Evolutionary conservation across 2,113 vertebrate genomes (phyloP), one percentile per base, ranked within the genome.

Genomic region (Merops nubicus): DNA sequence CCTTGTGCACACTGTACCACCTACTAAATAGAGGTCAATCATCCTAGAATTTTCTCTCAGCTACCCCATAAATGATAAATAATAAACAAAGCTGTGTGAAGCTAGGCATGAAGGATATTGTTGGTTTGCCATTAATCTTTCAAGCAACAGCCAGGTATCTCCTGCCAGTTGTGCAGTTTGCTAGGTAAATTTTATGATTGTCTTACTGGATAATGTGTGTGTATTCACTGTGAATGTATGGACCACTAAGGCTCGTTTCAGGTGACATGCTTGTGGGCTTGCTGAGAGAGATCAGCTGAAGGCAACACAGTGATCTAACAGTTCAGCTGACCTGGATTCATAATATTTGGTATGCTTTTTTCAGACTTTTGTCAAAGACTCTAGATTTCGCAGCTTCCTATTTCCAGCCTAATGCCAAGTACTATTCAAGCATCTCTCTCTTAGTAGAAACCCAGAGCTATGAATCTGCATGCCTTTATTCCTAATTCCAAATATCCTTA

Each of bases 11-110:
- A 51, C 7, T 53, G 19, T 29, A 26, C 29, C 40, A 42, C 40
- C 89, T 95, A n/a, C 20, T 89, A 93, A 95, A 84, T 36, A 40
- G 67, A 91, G 91, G 82, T 72, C 9, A 22, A 89, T 89, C 69
- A 59, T 12, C 54, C 65, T 38, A 91, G 73, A 95, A 77, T 94
- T 95, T 93, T 91, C 68, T 79, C 51, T 89, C 34, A 83, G 43
- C 47, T 93, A 16, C 53, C 28, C 53, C 69, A 89, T 88, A 85
- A 97, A 97, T 94, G 92, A 95, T 87, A 88, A 77, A 92, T 50
- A 95, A 65, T 74, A 91, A 96, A 90, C 81, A 94, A 92, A 87
- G 50, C 84, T 89, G n/a, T 77, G 76, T 95, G 89, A 95, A 88
- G 70, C 85, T 95, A 50, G n/a, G 70, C 80, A 85, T 93, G 93